A percentile compares a stretch with the other conserved stretches of the same genome.
phyloP scores from a whole-genome alignment of 2,113 vertebrate species.

The Proterorhinus semilunaris region DNA sequence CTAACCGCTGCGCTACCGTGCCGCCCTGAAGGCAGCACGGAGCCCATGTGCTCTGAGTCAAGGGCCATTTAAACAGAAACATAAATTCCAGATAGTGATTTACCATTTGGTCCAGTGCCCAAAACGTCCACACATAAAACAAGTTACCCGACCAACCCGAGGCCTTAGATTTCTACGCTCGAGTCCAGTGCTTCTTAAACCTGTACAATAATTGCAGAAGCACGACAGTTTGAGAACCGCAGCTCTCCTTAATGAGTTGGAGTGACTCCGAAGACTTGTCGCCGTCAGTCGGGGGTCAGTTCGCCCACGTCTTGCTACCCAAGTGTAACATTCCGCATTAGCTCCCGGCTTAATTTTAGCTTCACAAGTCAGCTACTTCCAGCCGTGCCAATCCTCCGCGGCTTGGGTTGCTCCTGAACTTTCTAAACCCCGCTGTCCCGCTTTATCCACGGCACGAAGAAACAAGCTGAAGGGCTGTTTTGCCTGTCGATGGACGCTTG shows the following conservation, averaged over 20 bases:
- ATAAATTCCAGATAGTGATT: slow-evolving; percentile 42
- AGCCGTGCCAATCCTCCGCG: slow-evolving; percentile 49
- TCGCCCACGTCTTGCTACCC: slow-evolving; percentile 62
- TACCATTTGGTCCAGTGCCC: slow-evolving; percentile 27
- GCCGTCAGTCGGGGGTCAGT: slow-evolving; percentile 50
- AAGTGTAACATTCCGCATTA: slow-evolving; percentile 79
- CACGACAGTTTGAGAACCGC: too few relatives aligned
- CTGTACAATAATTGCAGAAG: too few relatives aligned
- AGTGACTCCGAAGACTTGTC: slow-evolving; percentile 54
- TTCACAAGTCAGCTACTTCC: slow-evolving; percentile 73
- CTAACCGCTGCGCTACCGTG: too few relatives aligned
- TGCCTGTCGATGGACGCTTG: background rate
- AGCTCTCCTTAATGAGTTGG: background rate
- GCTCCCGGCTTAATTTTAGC: slow-evolving; percentile 77
- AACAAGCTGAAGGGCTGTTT: background rate
- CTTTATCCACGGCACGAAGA: too few relatives aligned
- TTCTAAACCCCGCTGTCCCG: background rate
- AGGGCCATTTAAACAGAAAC: slow-evolving; percentile 25
- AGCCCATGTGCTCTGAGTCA: slow-evolving; percentile 9
- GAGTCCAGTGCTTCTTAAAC: too few relatives aligned
- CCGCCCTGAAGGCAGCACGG: background rate
- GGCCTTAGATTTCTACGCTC: background rate
- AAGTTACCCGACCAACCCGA: background rate
- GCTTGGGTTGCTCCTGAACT: slow-evolving; percentile 50
- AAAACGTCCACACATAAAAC: slow-evolving; percentile 12